Evolutionary conservation across 2,888 invertebrate genomes (phyloP).

Genomic region (Tetragonula carbonaria): DNA sequence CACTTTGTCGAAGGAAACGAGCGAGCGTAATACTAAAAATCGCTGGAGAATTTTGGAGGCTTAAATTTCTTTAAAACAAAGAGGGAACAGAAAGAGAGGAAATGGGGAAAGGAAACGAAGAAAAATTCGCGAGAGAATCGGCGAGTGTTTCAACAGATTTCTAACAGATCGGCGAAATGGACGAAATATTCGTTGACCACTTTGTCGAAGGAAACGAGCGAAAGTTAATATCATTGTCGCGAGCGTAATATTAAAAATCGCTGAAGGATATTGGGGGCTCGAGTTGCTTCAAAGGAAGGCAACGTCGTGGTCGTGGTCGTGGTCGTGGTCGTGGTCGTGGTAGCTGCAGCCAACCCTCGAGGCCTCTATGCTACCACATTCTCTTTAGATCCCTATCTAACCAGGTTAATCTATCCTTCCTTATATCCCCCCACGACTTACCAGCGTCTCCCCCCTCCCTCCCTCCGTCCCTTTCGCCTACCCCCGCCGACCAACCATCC

Average conservation of each 20-base stretch:
- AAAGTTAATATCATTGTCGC: not conserved
- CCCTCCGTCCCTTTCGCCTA: not conserved
- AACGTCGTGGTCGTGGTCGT: not conserved
- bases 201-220: conserved; percentile 1
- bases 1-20: too few relatives aligned
- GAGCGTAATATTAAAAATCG: conserved; percentile 28
- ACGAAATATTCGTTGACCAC: not conserved
- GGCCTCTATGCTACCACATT: conserved; percentile 53
- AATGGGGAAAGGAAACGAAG: too few relatives aligned
- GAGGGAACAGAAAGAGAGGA: not conserved
- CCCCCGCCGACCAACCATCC: conserved; percentile 4
- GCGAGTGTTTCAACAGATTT: too few relatives aligned
- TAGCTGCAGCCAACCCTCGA: conserved; percentile 35
- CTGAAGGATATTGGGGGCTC: conserved; percentile 34
- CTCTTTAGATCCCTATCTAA: conserved; percentile 76
- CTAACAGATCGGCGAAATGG: not conserved
- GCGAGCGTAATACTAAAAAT: too few relatives aligned
- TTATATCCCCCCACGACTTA: conserved; percentile 57
- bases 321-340: not conserved
- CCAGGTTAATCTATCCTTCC: conserved; percentile 77
- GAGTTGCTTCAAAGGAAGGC: conserved; percentile 3
- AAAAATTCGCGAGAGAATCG: too few relatives aligned
- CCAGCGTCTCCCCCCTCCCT: not conserved
- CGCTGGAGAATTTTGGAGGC: too few relatives aligned
- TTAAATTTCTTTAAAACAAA: too few relatives aligned